These are phyloP conservation scores for Campoplex nolae DNA, from an alignment of 2,888 invertebrate species.

Conservation along the genomic window DNA sequence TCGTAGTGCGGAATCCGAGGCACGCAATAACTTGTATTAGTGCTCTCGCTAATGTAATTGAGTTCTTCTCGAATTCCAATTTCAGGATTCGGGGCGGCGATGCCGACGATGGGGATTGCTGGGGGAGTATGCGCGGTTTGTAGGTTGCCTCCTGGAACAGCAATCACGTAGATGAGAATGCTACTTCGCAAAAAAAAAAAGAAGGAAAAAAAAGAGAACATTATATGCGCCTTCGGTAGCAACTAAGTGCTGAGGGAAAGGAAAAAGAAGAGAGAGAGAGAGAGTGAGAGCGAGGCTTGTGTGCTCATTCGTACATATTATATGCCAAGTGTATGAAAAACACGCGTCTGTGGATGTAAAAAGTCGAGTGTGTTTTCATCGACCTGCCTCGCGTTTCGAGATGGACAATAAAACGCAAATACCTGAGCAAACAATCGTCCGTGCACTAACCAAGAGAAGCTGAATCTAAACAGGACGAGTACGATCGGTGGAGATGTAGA, in stretches of 20 bases:
- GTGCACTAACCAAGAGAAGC: slow-evolving; percentile 9
- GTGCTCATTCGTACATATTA: slow-evolving; percentile 3
- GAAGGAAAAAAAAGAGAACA: slow-evolving; percentile 14
- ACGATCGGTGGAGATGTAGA: slow-evolving; percentile 17
- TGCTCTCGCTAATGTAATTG: slow-evolving; percentile 62
- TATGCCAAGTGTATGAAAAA: neutral
- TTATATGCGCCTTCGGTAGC: slow-evolving; percentile 44
- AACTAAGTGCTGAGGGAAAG: slow-evolving; percentile 9
- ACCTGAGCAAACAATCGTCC: neutral
- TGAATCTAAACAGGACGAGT: slow-evolving; percentile 3
- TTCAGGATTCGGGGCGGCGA: slow-evolving; percentile 46
- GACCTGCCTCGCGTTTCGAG: slow-evolving; percentile 20
- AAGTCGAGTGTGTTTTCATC: slow-evolving; percentile 28
- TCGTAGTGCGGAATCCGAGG: slow-evolving; percentile 48
- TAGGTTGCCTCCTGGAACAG: slow-evolving; percentile 50
- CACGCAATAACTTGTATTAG: slow-evolving; percentile 62
- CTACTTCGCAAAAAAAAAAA: slow-evolving; percentile 63
- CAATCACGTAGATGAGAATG: slow-evolving; percentile 73
- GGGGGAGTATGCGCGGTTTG: slow-evolving; percentile 18
- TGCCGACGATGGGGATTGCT: neutral
- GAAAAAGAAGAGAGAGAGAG: neutral
- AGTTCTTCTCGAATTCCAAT: slow-evolving; percentile 69
- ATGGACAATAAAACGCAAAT: slow-evolving; percentile 6
- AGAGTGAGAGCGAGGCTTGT: neutral
- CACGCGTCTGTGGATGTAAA: neutral